These are phyloP conservation scores for Elephantulus edwardii DNA, from an alignment of 2,113 vertebrate genomes.

Conservation along the genomic window DNA sequence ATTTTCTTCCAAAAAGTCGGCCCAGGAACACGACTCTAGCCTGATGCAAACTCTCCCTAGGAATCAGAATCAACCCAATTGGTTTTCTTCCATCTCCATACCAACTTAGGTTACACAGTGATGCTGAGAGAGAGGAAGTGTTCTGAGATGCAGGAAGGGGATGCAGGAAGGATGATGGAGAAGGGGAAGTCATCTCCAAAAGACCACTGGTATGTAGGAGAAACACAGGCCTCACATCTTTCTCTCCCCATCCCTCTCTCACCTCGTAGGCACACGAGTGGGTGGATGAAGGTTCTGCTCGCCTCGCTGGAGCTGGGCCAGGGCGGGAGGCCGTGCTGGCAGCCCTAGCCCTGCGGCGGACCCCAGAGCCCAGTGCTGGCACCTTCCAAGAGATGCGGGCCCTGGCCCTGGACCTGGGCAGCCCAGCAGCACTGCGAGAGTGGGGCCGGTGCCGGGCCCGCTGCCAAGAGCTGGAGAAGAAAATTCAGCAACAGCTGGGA, in stretches of 20 bases:
- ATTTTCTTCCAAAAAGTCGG: not conserved
- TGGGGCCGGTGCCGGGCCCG: constrained; percentile 74
- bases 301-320: constrained; percentile 49
- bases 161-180: not conserved
- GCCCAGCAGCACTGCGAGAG: constrained; percentile 77
- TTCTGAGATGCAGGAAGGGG: not conserved
- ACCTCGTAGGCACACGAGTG: constrained; percentile 87
- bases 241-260: not conserved
- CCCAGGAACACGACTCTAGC: too few species aligned
- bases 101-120: not conserved
- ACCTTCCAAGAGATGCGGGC: constrained; percentile 91
- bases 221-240: not conserved
- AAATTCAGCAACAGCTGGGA: constrained; percentile 75
- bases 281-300: constrained; percentile 85
- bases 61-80: not conserved
- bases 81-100: not conserved
- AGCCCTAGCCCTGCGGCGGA: constrained; percentile 74
- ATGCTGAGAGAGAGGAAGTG: not conserved
- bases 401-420: constrained; percentile 88
- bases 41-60: not conserved
- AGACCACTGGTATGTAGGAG: not conserved
- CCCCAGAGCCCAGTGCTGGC: constrained; percentile 87
- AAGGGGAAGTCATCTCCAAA: not conserved
- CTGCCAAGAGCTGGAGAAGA: constrained; percentile 74
- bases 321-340: constrained; percentile 78